Base-by-base conservation (phyloP, 2,888 invertebrate species). In the Emmelina monodactyla region DNA sequence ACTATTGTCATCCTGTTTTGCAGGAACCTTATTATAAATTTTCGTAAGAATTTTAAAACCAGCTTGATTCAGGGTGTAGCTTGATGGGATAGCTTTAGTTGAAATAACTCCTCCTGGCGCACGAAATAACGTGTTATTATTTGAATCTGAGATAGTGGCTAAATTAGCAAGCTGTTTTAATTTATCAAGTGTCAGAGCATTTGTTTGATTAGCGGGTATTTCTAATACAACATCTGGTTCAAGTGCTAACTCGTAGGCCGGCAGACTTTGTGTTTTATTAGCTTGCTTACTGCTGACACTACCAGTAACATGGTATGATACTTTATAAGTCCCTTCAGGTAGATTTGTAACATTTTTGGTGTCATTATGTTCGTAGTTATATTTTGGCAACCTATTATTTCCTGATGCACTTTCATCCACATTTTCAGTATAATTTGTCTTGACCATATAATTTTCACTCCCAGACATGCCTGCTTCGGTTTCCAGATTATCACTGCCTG, bases 31-130 rank as follows among this genome's bases (percentile, higher is more conserved):
- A 43, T 84, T 85, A 36, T 82, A 82, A 0, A 85, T 81, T 66
- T 87, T 88, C 1, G 86, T 88, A 36, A 86, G 58, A 43, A 88
- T 82, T 54, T 85, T 83, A 38, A 88, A 82, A 1, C 87, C 87
- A 29, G 86, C 85, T 38, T 85, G 83, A 55, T 86, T 87, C 13
- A 85, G 56, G 1, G 82, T 82, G 46, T 84, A 85, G 49, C 82
- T 84, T 1, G 84, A 82, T 12, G 82, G 83, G 38, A 85, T 82
- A 2, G 84, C 84, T 69, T 85, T 85, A 9, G 83, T 83, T 11
- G 84, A 84, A 50, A 84, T 84, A 13, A 82, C 64, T 34, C 79
- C 69, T 16, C 81, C 80, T 9, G 73, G 72, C 15, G 71, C 50
- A 25, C 70, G 69, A 66, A 76, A 78, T 49, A 76, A 67, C 29